A percentile compares a stretch with the other conserved stretches of the same genome.
Evolutionary conservation across 2,888 invertebrate genomes (phyloP).

Genomic region (Schizaphis graminum): DNA sequence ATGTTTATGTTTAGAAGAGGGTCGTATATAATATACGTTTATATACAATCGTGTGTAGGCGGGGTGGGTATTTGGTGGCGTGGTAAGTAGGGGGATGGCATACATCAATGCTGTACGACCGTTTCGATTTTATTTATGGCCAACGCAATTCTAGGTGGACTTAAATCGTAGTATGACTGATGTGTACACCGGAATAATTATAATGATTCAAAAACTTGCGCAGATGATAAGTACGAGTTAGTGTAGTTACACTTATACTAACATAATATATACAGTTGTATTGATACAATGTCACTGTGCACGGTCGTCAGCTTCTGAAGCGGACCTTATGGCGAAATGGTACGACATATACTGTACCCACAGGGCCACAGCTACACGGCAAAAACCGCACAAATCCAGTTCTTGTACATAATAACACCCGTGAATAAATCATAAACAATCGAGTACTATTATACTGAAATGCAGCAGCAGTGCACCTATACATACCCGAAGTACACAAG

Average conservation of each 20-base stretch:
- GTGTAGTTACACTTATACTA: too few species aligned
- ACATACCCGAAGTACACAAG: not conserved
- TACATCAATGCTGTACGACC: slow-evolving; percentile 46
- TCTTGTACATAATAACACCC: not conserved
- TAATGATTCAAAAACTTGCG: not conserved
- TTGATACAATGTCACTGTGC: not conserved
- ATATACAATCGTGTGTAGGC: not conserved
- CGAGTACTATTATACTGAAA: not conserved
- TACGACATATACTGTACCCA: not conserved
- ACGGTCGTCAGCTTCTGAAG: not conserved
- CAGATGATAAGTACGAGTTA: not conserved
- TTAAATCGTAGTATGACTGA: slow-evolving; percentile 13
- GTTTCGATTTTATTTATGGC: slow-evolving; percentile 51
- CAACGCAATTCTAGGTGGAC: slow-evolving; percentile 38
- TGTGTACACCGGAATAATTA: not conserved
- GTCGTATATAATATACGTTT: not conserved
- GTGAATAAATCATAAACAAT: not conserved
- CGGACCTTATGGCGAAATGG: not conserved
- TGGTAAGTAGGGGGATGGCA: not conserved
- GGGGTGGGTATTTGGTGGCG: not conserved
- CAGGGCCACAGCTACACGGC: not conserved
- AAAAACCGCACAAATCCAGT: not conserved
- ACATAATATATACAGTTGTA: not conserved
- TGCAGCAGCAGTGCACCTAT: not conserved
- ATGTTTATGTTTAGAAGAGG: not conserved